These are phyloP conservation scores for Orthosia gothica DNA, from an alignment of 2,888 invertebrate genomes.

Conservation along the genomic window DNA sequence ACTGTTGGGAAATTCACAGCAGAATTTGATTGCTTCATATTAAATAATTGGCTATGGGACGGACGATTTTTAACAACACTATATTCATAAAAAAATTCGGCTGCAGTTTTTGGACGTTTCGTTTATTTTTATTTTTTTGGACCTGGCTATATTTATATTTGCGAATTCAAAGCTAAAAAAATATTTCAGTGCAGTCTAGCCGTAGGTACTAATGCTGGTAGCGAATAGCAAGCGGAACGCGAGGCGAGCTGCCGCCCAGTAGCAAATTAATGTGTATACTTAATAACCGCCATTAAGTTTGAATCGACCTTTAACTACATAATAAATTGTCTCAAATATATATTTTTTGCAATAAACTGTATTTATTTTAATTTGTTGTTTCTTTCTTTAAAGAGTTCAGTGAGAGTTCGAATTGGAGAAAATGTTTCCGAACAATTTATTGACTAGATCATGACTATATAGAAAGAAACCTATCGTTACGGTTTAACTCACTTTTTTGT, in stretches of 20 bases:
- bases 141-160: neutral
- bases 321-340: slow-evolving; percentile 10
- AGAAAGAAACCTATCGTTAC: too few relatives aligned
- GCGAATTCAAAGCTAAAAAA: too few relatives aligned
- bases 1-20: neutral
- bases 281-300: neutral
- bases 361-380: neutral
- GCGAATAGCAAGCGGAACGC: too few relatives aligned
- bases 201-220: too few relatives aligned
- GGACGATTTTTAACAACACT: neutral
- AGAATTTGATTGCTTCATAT: slow-evolving; percentile 2
- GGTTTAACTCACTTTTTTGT: too few relatives aligned
- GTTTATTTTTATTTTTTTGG: too few relatives aligned
- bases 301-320: neutral
- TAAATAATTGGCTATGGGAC: neutral
- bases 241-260: too few relatives aligned
- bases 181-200: too few relatives aligned
- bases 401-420: neutral
- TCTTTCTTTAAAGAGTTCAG: neutral
- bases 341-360: slow-evolving; percentile 27
- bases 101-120: neutral
- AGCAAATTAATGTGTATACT: neutral
- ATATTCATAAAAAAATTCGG: neutral
- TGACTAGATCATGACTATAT: too few relatives aligned
- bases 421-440: too few relatives aligned